Conservation (phyloP, 2,113 vertebrate species). For the Gambusia affinis region DNA sequence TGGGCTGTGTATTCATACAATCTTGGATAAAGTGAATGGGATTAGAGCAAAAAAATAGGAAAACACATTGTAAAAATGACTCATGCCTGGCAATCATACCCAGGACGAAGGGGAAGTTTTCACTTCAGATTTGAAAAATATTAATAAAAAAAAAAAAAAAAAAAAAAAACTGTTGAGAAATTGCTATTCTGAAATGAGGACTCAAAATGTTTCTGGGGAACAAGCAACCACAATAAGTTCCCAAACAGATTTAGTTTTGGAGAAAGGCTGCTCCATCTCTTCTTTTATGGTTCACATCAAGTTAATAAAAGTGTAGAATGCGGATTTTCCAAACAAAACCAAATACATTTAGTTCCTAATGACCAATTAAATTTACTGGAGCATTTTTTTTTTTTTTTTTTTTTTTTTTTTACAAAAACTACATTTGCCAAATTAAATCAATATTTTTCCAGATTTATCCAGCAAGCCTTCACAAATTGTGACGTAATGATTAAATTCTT, state of each 20-base stretch:
- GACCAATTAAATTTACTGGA: too few species aligned
- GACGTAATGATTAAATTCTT: too few species aligned
- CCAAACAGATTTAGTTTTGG: constrained; percentile 30
- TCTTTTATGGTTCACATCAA: too few species aligned
- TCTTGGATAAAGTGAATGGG: constrained; percentile 52
- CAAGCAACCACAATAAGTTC: constrained; percentile 62
- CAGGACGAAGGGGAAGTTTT: constrained; percentile 68
- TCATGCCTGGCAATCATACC: constrained; percentile 68
- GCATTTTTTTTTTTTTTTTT: too few species aligned
- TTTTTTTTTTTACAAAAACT: too few species aligned
- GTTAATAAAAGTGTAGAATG: constrained; percentile 57
- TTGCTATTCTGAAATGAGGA: constrained; percentile 62
- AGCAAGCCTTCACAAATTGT: too few species aligned
- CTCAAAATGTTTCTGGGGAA: constrained; percentile 58
- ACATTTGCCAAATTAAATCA: too few species aligned
- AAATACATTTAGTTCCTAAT: too few species aligned
- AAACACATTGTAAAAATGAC: constrained; percentile 62
- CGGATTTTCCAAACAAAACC: constrained; percentile 30
- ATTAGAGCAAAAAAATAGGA: constrained; percentile 66
- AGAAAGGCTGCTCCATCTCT: too few species aligned
- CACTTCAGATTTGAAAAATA: constrained; percentile 61
- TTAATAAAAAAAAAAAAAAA: constrained; percentile 56
- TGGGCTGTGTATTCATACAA: constrained; percentile 58
- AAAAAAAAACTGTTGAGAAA: constrained; percentile 38
- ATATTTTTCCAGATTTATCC: too few species aligned